A percentile compares a stretch with the other conserved stretches of the same genome.
Evolutionary conservation across 2,888 invertebrate species (phyloP).

Genomic region (Apamea monoglypha): DNA sequence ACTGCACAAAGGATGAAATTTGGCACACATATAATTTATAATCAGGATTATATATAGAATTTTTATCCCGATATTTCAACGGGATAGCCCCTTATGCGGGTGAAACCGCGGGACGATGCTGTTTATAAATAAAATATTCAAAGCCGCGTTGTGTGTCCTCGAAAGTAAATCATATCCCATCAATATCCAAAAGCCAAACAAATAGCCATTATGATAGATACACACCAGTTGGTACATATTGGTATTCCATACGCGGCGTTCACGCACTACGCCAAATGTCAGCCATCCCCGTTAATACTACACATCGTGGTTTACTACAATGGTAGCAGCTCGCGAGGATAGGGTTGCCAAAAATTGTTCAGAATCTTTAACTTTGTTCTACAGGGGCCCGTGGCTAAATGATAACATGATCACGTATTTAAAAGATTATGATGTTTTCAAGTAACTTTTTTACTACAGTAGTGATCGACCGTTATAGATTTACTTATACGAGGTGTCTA

Average conservation of each 20-base stretch:
- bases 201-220: slow-evolving; percentile 33
- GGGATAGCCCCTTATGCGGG: too few species aligned
- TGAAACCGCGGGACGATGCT: not conserved
- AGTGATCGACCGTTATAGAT: too few species aligned
- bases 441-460: too few species aligned
- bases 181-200: slow-evolving; percentile 22
- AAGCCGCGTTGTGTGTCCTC: not conserved
- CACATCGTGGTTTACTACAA: slow-evolving; percentile 62
- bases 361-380: not conserved
- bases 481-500: too few species aligned
- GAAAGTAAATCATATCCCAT: not conserved
- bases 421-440: too few species aligned
- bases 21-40: too few species aligned
- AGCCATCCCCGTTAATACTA: slow-evolving; percentile 58
- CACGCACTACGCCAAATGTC: slow-evolving; percentile 66
- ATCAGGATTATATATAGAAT: too few species aligned
- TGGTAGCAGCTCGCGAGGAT: slow-evolving; percentile 27
- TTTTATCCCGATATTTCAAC: too few species aligned
- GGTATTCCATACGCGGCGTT: slow-evolving; percentile 57
- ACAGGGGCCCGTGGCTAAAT: not conserved
- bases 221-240: slow-evolving; percentile 41
- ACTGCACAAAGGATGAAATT: not conserved
- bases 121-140: not conserved
- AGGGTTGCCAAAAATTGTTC: slow-evolving; percentile 36
- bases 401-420: too few species aligned